Evolutionary conservation across 2,797 vertebrate species (phyloP), one percentile per base, ranked within the genome.

Genomic region (Hylomyscus alleni): DNA sequence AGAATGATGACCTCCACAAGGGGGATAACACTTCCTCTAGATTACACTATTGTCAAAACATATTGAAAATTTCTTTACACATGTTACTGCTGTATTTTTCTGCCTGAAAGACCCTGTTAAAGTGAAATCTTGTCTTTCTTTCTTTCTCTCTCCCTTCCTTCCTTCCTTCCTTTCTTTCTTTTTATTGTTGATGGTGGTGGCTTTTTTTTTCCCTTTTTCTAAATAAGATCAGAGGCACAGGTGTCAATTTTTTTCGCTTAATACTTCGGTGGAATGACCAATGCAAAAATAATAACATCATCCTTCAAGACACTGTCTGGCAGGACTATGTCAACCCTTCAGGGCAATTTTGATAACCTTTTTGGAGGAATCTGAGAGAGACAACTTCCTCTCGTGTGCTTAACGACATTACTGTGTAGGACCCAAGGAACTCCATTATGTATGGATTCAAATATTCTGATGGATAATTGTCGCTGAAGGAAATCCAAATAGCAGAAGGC

Each of bases 1-100:
- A 99, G 99, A 99, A 99, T 99, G 99, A 99, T 99, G 99, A 99
- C 99, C 99, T 99, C 99, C 99, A 99, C 99, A 99, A 99, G 99
- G 98, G 99, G 99, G 98, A 99, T 99, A 99, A 99, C 99, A 98
- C 99, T 99, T 99, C 99, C 99, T 98, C 99, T 99, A 99, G 99
- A 99, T 99, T 99, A 99, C 99, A 99, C 99, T 99, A 99, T 99
- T 99, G 99, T 99, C 99, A 99, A 99, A 99, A 99, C 99, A 99
- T 99, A 99, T 99, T 99, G 99, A 99, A 99, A 99, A 99, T 99
- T 99, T 98, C 98, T 99, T 99, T 99, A 99, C 99, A 99, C 98
- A 98, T 99, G 99, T 99, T 99, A 99, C 98, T 98, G 98, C 98
- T 98, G 98, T 99, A 98, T 99, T 99, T 99, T 99, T 99, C 99